Evolutionary conservation across 2,797 vertebrate genomes (phyloP).

Genomic region (Schizopygopsis malacanthus): DNA sequence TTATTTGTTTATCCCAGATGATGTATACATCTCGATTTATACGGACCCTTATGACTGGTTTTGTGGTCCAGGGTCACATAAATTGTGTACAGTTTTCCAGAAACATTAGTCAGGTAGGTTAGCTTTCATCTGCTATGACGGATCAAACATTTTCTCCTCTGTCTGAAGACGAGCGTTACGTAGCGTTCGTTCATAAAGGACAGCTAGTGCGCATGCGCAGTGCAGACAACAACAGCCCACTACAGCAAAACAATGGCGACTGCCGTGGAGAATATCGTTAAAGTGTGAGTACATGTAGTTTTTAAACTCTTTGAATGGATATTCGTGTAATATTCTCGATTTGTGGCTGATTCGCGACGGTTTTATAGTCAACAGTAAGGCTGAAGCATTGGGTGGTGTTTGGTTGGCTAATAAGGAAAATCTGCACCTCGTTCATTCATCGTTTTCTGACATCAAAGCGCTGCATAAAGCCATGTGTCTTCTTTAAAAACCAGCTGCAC

Average conservation of each 20-base stretch:
- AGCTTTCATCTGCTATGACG: not conserved
- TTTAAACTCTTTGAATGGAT: conserved; percentile 52
- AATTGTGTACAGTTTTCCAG: not conserved
- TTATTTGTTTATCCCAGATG: not conserved
- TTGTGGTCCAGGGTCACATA: not conserved
- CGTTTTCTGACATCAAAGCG: conserved; percentile 54
- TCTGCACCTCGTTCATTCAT: conserved; percentile 58
- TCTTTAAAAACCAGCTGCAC: not conserved
- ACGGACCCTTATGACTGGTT: not conserved
- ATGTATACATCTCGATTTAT: not conserved
- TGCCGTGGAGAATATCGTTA: conserved; percentile 87
- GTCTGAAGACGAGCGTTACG: not conserved
- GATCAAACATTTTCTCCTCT: not conserved
- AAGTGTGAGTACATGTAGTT: conserved; percentile 82
- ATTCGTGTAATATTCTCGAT: not conserved
- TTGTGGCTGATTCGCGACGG: not conserved
- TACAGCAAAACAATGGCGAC: conserved; percentile 84
- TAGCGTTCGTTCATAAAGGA: not conserved
- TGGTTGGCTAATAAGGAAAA: conserved; percentile 5
- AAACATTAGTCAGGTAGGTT: not conserved
- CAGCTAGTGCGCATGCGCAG: conserved; percentile 73
- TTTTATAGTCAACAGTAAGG: not conserved
- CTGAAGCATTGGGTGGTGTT: not conserved
- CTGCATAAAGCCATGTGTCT: conserved; percentile 19
- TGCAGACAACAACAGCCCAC: conserved; percentile 68